Conservation (phyloP, 2,888 invertebrate genomes). For the Drosophila subsilvestris region DNA sequence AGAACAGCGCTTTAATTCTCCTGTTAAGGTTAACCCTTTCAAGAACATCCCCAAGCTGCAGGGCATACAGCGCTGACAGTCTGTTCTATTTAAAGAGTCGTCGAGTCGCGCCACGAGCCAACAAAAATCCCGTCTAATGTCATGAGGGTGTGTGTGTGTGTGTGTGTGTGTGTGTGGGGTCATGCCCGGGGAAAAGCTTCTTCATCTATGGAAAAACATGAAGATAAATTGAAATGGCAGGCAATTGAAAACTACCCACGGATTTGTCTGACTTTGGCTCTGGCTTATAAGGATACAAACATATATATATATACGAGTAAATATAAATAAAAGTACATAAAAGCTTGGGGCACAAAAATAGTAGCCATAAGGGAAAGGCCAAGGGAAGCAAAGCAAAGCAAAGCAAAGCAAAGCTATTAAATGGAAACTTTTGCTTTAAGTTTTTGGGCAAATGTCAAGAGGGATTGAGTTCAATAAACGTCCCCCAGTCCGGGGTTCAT, state of each 20-base stretch:
- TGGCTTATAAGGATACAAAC: constrained; percentile 7
- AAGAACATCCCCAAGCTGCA: constrained; percentile 7
- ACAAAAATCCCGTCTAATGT: constrained; percentile 34
- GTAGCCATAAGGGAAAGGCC: constrained; percentile 4
- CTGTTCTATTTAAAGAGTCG: constrained; percentile 32
- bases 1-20: background rate
- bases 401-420: background rate
- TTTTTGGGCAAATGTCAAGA: constrained; percentile 34
- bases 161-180: background rate
- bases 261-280: constrained; percentile 40
- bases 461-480: constrained; percentile 47
- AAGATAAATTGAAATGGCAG: constrained; percentile 54
- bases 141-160: constrained; percentile 8
- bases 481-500: constrained; percentile 16
- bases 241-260: constrained; percentile 57
- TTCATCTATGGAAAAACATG: constrained; percentile 31
- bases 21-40: constrained; percentile 8
- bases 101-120: background rate
- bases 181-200: background rate
- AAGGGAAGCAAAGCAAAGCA: background rate
- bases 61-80: constrained; percentile 27
- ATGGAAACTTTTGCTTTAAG: constrained; percentile 26
- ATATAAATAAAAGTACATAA: constrained; percentile 12
- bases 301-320: constrained; percentile 22
- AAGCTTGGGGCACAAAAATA: constrained; percentile 1